Conservation (phyloP, 2,888 invertebrate species). For the Agrilus cyanescens region DNA sequence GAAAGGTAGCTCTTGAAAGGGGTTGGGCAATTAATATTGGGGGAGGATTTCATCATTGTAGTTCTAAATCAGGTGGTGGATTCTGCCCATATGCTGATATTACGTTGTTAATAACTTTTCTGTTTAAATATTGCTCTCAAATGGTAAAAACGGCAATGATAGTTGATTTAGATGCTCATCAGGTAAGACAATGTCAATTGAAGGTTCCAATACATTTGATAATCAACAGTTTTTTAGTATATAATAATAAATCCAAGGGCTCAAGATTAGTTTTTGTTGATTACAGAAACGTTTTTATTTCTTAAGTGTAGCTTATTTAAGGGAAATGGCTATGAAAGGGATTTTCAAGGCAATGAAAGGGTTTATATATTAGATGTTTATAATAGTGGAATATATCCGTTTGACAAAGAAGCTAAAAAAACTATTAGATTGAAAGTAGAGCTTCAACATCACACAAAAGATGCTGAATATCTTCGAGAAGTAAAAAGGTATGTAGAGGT, state of each 20-base stretch:
- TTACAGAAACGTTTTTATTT: neutral
- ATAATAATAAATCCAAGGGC: neutral
- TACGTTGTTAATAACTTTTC: constrained; percentile 59
- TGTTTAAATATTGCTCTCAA: constrained; percentile 43
- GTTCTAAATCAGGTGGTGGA: constrained; percentile 62
- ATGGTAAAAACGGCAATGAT: constrained; percentile 65
- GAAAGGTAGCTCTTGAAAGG: constrained; percentile 65
- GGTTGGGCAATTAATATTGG: constrained; percentile 88
- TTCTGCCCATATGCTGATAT: constrained; percentile 90
- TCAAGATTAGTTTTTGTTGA: neutral
- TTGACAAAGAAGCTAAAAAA: constrained; percentile 59
- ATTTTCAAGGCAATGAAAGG: constrained; percentile 56
- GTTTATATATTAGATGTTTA: constrained; percentile 86
- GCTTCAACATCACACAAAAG: constrained; percentile 47
- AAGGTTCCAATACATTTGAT: no score
- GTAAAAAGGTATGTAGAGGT: constrained; percentile 54
- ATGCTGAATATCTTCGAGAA: constrained; percentile 55
- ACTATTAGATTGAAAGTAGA: constrained; percentile 62
- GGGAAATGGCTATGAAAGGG: constrained; percentile 81
- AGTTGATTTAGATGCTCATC: constrained; percentile 85
- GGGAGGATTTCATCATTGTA: constrained; percentile 87
- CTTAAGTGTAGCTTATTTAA: constrained; percentile 26
- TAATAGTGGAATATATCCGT: constrained; percentile 70
- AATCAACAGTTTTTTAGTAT: neutral
- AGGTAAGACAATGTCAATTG: constrained; percentile 40